Base-by-base conservation (phyloP, 2,888 invertebrate genomes). In the Mythimna lalbum region DNA sequence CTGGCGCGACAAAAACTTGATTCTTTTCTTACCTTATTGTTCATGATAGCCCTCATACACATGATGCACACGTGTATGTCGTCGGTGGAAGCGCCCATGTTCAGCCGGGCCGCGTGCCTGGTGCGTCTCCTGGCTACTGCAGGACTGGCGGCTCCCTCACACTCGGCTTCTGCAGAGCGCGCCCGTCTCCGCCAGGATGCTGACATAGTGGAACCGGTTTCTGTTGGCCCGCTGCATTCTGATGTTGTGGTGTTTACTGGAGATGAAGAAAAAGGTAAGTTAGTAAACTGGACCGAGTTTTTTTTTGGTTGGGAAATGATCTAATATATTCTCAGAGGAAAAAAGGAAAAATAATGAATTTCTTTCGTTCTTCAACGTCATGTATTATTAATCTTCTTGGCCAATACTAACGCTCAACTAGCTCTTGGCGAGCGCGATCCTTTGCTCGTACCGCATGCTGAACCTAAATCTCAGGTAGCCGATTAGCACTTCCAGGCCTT, bases 31-130 rank as follows among this genome's bases (percentile, higher is more conserved):
- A 97, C 98, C 97, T 99, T 99, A 92, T 99, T 99, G 95, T 99
- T 99, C 99, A 99, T 99, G 90, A 99, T 99, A 86, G 99, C 99
- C 72, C 99, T 97, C 96, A 99, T 97, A 92, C 99, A 99, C 98
- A 99, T 98, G 89, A 99, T 99, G 96, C 99, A 99, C 76, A 99
- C 99, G 95, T 99, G 99, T 89, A 99, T 99, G 92, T 99, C 99
- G 93, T 99, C 99, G 79, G 99, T 98, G 72, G 99, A 98, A 87
- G 99, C 98, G 66, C 99, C 99, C 98, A 99, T 98, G 92, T 98
- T 99, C 81, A 99, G 96, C 86, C 98, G 97, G 63, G 98, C 98
- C 49, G 98, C 98, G 93, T 99, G 99, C 76, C 98, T 96, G 52
- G 98, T 98, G 76, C 98, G 96, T 56, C 98, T 94, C 87, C 98